These are phyloP conservation scores for Hylomyscus alleni DNA, from an alignment of 2,797 vertebrate genomes.

Conservation along the genomic window DNA sequence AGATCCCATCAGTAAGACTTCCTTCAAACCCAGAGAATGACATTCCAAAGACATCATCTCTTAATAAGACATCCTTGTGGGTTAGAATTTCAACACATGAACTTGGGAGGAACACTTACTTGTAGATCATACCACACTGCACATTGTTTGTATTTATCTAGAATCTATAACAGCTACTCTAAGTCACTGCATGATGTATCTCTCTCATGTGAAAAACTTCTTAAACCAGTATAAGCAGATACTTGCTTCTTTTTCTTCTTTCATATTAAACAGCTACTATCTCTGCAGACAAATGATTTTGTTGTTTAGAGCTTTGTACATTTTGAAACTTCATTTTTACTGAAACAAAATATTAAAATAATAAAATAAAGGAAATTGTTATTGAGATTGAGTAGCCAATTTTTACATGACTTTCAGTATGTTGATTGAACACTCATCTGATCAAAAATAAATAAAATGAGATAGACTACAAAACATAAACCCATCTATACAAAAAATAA, in stretches of 20 bases:
- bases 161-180: background rate
- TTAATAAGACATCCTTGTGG: background rate
- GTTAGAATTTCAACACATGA: background rate
- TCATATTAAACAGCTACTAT: background rate
- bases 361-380: background rate
- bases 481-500: background rate
- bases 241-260: background rate
- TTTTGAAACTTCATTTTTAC: background rate
- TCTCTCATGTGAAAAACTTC: background rate
- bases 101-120: background rate
- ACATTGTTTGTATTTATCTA: background rate
- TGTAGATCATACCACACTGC: background rate
- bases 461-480: background rate
- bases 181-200: background rate
- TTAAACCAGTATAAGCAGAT: background rate
- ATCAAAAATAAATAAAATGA: background rate
- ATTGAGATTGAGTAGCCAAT: background rate
- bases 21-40: background rate
- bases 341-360: background rate
- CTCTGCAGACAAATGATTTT: background rate
- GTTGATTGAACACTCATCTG: background rate
- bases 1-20: background rate
- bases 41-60: background rate
- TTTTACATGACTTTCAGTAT: background rate
- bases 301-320: background rate